These are phyloP conservation scores for Corvus moneduloides DNA, from an alignment of 2,113 vertebrate genomes.

Conservation along the genomic window DNA sequence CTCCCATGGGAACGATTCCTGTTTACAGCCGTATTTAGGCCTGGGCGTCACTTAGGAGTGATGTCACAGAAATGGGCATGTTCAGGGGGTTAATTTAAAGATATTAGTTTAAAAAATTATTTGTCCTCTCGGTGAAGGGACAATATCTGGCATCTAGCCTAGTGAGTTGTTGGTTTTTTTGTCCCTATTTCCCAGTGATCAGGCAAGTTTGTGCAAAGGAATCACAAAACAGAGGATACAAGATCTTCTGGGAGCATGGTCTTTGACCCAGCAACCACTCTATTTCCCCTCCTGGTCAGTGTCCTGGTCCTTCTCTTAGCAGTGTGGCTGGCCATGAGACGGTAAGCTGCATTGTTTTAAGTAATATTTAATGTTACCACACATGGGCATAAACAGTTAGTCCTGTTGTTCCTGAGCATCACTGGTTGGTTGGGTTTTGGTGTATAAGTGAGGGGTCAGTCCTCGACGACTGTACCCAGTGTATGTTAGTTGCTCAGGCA, in stretches of 20 bases:
- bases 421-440: background rate
- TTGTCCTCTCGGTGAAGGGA: background rate
- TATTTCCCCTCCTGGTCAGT: background rate
- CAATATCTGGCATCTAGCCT: background rate
- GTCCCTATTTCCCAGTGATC: background rate
- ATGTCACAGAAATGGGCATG: background rate
- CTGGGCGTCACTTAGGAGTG: slow-evolving; percentile 30
- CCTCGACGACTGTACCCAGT: accelerated
- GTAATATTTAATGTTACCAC: background rate
- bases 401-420: background rate
- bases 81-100: slow-evolving; percentile 15
- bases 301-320: background rate
- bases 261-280: background rate
- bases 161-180: background rate
- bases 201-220: background rate
- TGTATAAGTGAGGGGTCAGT: background rate
- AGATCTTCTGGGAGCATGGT: background rate
- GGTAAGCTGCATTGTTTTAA: background rate
- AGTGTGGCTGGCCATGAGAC: background rate
- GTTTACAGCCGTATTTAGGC: slow-evolving; percentile 39
- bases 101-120: background rate
- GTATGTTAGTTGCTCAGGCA: background rate
- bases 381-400: background rate
- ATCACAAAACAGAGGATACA: background rate
- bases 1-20: slow-evolving; percentile 9